Evolutionary conservation across 2,888 invertebrate genomes (phyloP).

Genomic region (Stenodera caucasica): DNA sequence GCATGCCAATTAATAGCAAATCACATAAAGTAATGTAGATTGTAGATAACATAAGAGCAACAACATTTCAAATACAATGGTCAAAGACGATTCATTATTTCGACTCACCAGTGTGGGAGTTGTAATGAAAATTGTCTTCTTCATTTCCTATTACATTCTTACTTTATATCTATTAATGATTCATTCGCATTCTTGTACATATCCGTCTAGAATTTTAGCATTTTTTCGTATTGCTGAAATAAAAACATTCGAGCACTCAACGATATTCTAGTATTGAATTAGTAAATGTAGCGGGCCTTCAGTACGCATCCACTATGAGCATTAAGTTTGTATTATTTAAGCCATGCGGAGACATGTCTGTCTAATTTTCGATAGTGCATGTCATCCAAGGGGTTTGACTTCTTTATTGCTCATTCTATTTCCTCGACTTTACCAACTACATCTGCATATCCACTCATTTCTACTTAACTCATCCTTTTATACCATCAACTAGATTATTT

Average conservation of each 20-base stretch:
- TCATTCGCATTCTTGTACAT: no score
- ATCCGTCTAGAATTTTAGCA: neutral
- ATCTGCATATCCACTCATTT: neutral
- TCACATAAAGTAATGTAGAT: conserved; percentile 50
- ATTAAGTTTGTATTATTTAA: conserved; percentile 46
- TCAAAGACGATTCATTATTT: conserved; percentile 21
- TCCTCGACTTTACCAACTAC: no score
- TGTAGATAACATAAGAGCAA: conserved; percentile 35
- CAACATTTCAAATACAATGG: conserved; percentile 26
- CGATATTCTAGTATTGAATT: conserved; percentile 25
- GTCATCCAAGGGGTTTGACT: conserved; percentile 30
- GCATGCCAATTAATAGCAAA: conserved; percentile 49
- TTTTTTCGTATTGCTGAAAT: neutral
- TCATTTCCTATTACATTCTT: neutral
- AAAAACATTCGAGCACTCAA: conserved; percentile 7
- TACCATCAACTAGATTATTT: neutral
- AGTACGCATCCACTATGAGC: conserved; percentile 33
- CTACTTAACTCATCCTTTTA: neutral
- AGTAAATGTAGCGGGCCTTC: conserved; percentile 37
- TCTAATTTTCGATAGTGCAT: conserved; percentile 47
- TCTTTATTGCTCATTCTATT: conserved; percentile 22
- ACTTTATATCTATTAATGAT: no score
- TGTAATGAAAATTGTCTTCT: conserved; percentile 21
- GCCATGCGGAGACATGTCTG: conserved; percentile 39
- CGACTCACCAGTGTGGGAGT: conserved; percentile 13